These are phyloP conservation scores for Athalia cordata DNA, from an alignment of 2,888 invertebrate genomes.

Conservation along the genomic window DNA sequence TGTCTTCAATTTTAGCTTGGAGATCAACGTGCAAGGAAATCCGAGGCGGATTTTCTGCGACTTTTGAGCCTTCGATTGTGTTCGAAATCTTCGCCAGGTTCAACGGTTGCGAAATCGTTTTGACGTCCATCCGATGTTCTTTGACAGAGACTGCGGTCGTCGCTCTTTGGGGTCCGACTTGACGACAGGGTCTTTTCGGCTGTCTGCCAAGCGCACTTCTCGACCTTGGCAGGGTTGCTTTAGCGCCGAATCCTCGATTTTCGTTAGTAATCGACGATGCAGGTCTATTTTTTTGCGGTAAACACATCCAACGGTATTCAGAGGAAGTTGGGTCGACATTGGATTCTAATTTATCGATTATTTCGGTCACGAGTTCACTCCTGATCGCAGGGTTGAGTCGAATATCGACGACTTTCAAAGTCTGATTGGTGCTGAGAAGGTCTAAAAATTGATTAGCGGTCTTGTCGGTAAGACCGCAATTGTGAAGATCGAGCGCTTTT, in stretches of 20 bases:
- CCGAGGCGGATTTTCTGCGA: slow-evolving; percentile 45
- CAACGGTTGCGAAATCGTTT: background rate
- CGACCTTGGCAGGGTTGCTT: slow-evolving; percentile 48
- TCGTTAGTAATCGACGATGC: slow-evolving; percentile 51
- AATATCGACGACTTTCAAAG: slow-evolving; percentile 82
- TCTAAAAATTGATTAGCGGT: slow-evolving; percentile 77
- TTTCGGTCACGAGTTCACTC: slow-evolving; percentile 74
- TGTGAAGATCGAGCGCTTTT: slow-evolving; percentile 85
- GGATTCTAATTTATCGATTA: slow-evolving; percentile 60
- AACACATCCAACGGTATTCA: slow-evolving; percentile 64
- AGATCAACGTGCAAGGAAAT: slow-evolving; percentile 64
- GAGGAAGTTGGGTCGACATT: slow-evolving; percentile 54
- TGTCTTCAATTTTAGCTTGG: slow-evolving; percentile 51
- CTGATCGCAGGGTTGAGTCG: slow-evolving; percentile 77
- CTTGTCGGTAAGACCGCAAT: slow-evolving; percentile 82
- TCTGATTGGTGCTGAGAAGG: slow-evolving; percentile 79
- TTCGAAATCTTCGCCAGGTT: background rate
- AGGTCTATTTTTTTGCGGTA: slow-evolving; percentile 57
- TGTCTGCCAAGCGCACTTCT: slow-evolving; percentile 56
- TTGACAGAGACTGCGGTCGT: slow-evolving; percentile 35
- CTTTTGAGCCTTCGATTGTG: slow-evolving; percentile 22
- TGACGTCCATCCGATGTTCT: slow-evolving; percentile 52
- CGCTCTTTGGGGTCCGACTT: slow-evolving; percentile 48
- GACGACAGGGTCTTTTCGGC: slow-evolving; percentile 53
- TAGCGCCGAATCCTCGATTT: too few species aligned